These are phyloP conservation scores for Vimba vimba DNA, from an alignment of 2,113 vertebrate genomes.

Conservation along the genomic window DNA sequence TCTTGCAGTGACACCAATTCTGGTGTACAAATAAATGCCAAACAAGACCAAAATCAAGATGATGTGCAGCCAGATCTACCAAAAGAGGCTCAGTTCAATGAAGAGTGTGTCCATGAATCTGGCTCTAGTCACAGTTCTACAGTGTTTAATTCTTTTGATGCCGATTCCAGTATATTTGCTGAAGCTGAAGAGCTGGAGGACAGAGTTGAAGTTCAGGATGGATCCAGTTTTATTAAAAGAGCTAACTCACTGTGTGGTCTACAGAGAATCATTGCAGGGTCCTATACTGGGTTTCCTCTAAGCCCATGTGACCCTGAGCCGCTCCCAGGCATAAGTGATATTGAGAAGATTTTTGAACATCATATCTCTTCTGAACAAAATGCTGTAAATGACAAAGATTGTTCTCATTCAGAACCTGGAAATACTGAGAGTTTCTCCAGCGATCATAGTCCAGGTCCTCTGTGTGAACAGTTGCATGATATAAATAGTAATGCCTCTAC, in stretches of 20 bases:
- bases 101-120: constrained; percentile 17
- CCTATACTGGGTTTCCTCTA: constrained; percentile 55
- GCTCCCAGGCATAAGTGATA: background rate
- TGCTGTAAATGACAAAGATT: constrained; percentile 8
- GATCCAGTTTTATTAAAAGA: constrained; percentile 33
- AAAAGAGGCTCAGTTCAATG: background rate
- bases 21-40: constrained; percentile 14
- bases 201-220: constrained; percentile 17
- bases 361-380: constrained; percentile 6
- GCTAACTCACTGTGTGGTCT: constrained; percentile 47
- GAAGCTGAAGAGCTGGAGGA: constrained; percentile 34
- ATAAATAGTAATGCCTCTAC: constrained; percentile 11
- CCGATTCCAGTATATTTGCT: constrained; percentile 26
- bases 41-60: constrained; percentile 19
- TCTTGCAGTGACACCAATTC: background rate
- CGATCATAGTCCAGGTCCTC: constrained; percentile 5
- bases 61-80: background rate
- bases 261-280: constrained; percentile 53
- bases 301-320: constrained; percentile 51
- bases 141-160: constrained; percentile 50
- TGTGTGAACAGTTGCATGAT: background rate
- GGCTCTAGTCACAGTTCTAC: constrained; percentile 49
- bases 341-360: constrained; percentile 21
- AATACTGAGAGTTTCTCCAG: background rate
- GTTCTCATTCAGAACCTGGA: constrained; percentile 6